Conservation (phyloP, 2,888 invertebrate species). For the Anthrax anthrax region DNA sequence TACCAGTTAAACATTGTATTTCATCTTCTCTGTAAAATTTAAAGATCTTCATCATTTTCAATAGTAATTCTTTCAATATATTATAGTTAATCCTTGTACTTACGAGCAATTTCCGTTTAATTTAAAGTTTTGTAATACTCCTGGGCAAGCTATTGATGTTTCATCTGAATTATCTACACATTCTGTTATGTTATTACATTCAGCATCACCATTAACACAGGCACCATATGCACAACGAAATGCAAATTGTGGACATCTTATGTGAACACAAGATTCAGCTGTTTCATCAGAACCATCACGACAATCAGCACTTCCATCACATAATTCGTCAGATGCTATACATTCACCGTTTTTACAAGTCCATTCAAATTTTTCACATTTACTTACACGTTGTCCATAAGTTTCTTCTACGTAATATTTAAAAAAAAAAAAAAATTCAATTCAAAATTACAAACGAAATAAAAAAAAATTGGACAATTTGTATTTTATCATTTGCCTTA, state of each 20-base stretch:
- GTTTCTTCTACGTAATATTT: too few species aligned
- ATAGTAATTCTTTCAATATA: background rate
- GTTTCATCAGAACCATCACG: conserved; percentile 26
- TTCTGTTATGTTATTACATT: conserved; percentile 15
- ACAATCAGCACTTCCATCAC: conserved; percentile 23
- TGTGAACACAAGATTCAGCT: conserved; percentile 19
- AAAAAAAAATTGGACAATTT: too few species aligned
- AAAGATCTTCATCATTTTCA: background rate
- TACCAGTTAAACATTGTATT: conserved; percentile 12
- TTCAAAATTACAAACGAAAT: too few species aligned
- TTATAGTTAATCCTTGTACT: conserved; percentile 5
- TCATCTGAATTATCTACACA: conserved; percentile 21
- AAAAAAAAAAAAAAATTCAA: too few species aligned
- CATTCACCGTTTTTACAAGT: conserved; percentile 24
- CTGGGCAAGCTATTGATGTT: conserved; percentile 1
- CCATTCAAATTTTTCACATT: conserved; percentile 17
- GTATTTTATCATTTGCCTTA: too few species aligned
- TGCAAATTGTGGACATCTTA: conserved; percentile 37
- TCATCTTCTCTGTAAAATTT: background rate
- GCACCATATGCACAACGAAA: conserved; percentile 27
- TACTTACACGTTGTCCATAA: background rate
- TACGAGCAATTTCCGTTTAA: conserved; percentile 12
- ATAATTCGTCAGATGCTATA: conserved; percentile 17
- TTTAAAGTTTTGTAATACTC: background rate
- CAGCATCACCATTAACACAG: conserved; percentile 13